These are phyloP conservation scores for Cataglyphis cursor DNA, from an alignment of 2,888 invertebrate species.

Conservation along the genomic window DNA sequence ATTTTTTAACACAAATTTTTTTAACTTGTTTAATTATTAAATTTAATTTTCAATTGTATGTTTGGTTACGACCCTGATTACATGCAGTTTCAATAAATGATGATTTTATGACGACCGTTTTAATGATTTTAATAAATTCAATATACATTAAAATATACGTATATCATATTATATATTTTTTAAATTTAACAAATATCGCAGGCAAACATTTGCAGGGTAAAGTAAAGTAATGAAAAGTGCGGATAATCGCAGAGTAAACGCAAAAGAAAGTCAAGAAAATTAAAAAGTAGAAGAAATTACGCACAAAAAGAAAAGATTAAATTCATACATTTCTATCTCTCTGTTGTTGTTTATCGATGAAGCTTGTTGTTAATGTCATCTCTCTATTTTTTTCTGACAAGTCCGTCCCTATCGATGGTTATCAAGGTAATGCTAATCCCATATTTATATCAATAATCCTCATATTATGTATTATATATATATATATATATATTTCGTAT, in stretches of 20 bases:
- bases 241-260: constrained; percentile 53
- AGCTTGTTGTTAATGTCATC: constrained; percentile 87
- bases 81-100: not conserved
- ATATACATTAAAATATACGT: not conserved
- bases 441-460: constrained; percentile 87
- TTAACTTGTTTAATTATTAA: no score
- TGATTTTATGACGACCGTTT: not conserved
- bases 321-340: constrained; percentile 83
- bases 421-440: constrained; percentile 87
- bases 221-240: constrained; percentile 32
- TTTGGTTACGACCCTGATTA: not conserved
- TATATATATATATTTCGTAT: constrained; percentile 67
- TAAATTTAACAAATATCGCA: constrained; percentile 30
- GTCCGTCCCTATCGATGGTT: constrained; percentile 88
- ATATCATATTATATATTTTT: not conserved
- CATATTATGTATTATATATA: constrained; percentile 79
- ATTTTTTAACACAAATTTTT: no score
- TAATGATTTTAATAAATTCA: not conserved
- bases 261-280: constrained; percentile 3
- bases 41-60: no score
- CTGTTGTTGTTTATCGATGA: constrained; percentile 85
- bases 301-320: constrained; percentile 18
- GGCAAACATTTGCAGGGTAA: constrained; percentile 78
- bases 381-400: constrained; percentile 87
- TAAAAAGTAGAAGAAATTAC: constrained; percentile 22